Conservation (phyloP, 1,140 invertebrate genomes). For the Psilanteris sp. region DNA sequence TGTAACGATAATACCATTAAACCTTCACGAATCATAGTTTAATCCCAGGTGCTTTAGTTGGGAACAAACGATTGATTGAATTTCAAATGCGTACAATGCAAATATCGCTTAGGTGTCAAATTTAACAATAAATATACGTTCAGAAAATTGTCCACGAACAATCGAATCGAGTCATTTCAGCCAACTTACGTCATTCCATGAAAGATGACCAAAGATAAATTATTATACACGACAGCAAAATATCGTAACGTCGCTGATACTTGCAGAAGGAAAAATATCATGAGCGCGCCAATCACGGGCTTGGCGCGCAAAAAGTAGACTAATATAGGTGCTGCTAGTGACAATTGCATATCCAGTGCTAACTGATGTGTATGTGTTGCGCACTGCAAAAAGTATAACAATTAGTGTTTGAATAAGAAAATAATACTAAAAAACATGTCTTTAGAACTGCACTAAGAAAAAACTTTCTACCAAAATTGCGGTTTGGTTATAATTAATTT, state of each 20-base stretch:
- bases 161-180: no score
- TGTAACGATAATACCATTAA: constrained; percentile 18
- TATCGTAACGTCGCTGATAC: constrained; percentile 83
- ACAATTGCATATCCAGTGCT: constrained; percentile 91
- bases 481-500: no score
- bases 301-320: constrained; percentile 84
- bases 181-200: constrained; percentile 85
- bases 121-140: no score
- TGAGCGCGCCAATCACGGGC: constrained; percentile 78
- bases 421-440: no score
- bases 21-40: constrained; percentile 11
- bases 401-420: no score
- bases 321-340: constrained; percentile 85
- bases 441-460: no score
- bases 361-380: constrained; percentile 86
- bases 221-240: constrained; percentile 81
- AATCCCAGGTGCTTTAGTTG: no score
- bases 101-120: no score
- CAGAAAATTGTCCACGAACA: no score
- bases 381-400: constrained; percentile 82
- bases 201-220: constrained; percentile 83
- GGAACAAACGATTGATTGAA: no score
- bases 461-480: no score
- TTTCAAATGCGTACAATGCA: no score
- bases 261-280: constrained; percentile 81